Conservation (phyloP, 2,113 vertebrate species). For the Bettongia penicillata region DNA sequence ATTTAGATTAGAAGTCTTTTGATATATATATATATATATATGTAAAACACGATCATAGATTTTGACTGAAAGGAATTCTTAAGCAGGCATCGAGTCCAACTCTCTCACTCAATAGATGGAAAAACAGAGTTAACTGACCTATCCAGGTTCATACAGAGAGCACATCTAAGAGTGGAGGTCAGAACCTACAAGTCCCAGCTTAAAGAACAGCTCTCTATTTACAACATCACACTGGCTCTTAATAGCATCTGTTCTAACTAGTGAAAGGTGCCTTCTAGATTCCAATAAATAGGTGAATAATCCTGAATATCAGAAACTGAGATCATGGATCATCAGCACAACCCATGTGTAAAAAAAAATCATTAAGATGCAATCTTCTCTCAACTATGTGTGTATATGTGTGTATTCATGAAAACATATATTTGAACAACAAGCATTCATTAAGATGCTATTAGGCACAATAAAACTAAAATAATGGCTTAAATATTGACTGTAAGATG, state of each 20-base stretch:
- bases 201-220: background rate
- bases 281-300: slow-evolving; percentile 50
- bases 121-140: background rate
- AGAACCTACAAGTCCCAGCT: background rate
- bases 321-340: background rate
- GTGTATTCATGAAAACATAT: background rate
- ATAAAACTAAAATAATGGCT: background rate
- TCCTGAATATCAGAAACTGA: slow-evolving; percentile 15
- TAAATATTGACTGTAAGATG: background rate
- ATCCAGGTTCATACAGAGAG: background rate
- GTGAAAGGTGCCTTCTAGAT: background rate
- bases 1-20: slow-evolving; percentile 50
- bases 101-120: background rate
- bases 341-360: slow-evolving; percentile 23
- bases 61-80: background rate
- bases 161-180: background rate
- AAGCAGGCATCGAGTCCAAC: background rate
- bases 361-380: slow-evolving; percentile 31
- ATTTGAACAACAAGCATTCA: background rate
- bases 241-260: background rate
- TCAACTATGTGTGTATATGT: background rate
- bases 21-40: slow-evolving; percentile 10
- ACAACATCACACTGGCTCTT: background rate
- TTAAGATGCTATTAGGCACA: background rate
- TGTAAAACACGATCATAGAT: background rate